These are phyloP conservation scores for Pseudomyrmex flavicornis DNA, from an alignment of 1,140 invertebrate species.

Conservation along the genomic window DNA sequence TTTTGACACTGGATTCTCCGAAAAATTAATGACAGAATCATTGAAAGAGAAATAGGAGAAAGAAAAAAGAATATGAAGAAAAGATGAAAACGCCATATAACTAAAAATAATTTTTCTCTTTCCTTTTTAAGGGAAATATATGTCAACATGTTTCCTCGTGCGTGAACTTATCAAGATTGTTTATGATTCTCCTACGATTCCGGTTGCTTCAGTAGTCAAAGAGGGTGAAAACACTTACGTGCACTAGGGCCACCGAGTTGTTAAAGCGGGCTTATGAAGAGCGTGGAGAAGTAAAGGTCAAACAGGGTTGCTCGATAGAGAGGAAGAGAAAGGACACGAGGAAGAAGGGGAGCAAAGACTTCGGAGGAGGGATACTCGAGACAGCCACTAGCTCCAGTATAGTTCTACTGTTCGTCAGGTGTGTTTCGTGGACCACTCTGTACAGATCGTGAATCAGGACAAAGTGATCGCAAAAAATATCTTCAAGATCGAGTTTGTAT, in stretches of 20 bases:
- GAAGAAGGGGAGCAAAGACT: conserved; percentile 9
- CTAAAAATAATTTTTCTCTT: too few relatives aligned
- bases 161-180: too few relatives aligned
- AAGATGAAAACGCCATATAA: background rate
- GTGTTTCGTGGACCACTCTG: conserved; percentile 56
- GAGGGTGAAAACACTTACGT: background rate
- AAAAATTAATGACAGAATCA: background rate
- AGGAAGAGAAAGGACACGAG: conserved; percentile 50
- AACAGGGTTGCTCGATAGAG: conserved; percentile 43
- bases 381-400: conserved; percentile 61
- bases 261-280: conserved; percentile 31
- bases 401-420: conserved; percentile 63
- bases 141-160: too few relatives aligned
- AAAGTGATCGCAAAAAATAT: background rate
- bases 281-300: conserved; percentile 25
- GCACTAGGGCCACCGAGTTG: conserved; percentile 10
- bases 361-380: conserved; percentile 54
- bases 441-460: background rate
- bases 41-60: background rate
- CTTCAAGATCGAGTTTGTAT: background rate
- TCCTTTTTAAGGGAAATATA: too few relatives aligned
- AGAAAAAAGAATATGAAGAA: too few relatives aligned
- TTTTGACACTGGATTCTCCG: background rate
- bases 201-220: background rate
- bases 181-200: too few relatives aligned